Evolutionary conservation across 2,113 vertebrate species (phyloP).

Genomic region (Himantopus leucocephalus): DNA sequence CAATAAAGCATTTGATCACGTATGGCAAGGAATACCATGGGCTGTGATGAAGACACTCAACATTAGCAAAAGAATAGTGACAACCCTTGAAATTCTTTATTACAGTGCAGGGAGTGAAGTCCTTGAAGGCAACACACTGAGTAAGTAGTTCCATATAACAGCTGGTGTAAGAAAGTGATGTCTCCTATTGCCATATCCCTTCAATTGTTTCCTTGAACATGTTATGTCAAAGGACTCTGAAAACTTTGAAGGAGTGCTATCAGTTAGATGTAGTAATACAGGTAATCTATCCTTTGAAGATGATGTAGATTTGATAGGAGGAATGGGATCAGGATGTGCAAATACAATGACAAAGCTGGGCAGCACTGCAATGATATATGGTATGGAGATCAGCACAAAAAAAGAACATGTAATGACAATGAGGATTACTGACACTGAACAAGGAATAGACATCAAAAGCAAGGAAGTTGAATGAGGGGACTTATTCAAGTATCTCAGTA

Average conservation of each 20-base stretch:
- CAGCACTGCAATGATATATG: background rate
- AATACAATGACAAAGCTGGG: background rate
- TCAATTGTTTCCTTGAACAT: constrained; percentile 44
- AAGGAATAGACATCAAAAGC: constrained; percentile 57
- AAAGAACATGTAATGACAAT: constrained; percentile 13
- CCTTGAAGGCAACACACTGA: constrained; percentile 44
- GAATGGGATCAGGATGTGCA: background rate
- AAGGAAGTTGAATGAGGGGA: constrained; percentile 12
- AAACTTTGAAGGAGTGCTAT: constrained; percentile 50
- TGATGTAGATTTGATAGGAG: constrained; percentile 12
- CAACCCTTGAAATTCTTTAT: constrained; percentile 2
- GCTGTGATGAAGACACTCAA: constrained; percentile 7
- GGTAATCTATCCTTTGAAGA: constrained; percentile 35
- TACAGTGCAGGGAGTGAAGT: background rate
- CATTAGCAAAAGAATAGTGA: constrained; percentile 24
- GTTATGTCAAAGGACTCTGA: constrained; percentile 37
- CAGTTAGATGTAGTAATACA: background rate
- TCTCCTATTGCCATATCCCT: constrained; percentile 24
- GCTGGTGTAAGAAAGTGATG: constrained; percentile 23
- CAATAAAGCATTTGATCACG: constrained; percentile 7
- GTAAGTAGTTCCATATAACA: constrained; percentile 47
- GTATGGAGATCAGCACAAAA: constrained; percentile 41
- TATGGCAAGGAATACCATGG: background rate
- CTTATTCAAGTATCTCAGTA: constrained; percentile 40
- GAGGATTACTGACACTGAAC: constrained; percentile 37